Evolutionary conservation across 2,888 invertebrate genomes (phyloP).

Genomic region (Linnaemya tessellans): DNA sequence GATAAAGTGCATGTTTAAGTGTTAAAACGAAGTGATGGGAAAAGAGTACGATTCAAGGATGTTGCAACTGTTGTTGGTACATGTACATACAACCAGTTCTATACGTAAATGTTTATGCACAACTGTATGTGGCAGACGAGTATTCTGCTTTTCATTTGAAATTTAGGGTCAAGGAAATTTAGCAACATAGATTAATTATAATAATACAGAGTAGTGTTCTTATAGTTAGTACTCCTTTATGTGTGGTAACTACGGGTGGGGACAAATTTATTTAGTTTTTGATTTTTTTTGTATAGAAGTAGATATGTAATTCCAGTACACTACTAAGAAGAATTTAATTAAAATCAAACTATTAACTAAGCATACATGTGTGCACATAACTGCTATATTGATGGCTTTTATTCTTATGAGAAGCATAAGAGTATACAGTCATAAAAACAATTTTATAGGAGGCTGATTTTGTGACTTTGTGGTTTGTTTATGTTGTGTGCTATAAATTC

Average conservation of each 20-base stretch:
- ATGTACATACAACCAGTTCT: too few relatives aligned
- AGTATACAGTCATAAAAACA: too few relatives aligned
- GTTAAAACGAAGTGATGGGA: not conserved
- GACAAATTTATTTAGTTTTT: not conserved
- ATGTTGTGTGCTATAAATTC: not conserved
- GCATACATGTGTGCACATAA: too few relatives aligned
- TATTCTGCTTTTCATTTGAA: slow-evolving; percentile 10
- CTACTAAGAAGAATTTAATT: too few relatives aligned
- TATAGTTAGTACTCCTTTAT: not conserved
- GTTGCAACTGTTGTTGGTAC: slow-evolving; percentile 36
- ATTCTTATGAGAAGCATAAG: too few relatives aligned
- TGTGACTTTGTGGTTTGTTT: not conserved
- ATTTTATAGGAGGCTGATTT: too few relatives aligned
- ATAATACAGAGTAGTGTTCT: not conserved
- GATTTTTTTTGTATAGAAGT: too few relatives aligned
- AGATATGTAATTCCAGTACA: too few relatives aligned
- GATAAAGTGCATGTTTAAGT: not conserved
- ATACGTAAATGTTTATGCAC: too few relatives aligned
- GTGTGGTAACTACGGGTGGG: not conserved
- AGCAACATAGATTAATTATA: slow-evolving; percentile 34
- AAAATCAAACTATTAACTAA: too few relatives aligned
- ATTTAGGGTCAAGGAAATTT: slow-evolving; percentile 58
- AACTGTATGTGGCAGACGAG: not conserved
- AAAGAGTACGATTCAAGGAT: slow-evolving; percentile 32
- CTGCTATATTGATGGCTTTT: too few relatives aligned